Conservation (phyloP, 2,888 invertebrate species). For the Himalopsyche tibetana region DNA sequence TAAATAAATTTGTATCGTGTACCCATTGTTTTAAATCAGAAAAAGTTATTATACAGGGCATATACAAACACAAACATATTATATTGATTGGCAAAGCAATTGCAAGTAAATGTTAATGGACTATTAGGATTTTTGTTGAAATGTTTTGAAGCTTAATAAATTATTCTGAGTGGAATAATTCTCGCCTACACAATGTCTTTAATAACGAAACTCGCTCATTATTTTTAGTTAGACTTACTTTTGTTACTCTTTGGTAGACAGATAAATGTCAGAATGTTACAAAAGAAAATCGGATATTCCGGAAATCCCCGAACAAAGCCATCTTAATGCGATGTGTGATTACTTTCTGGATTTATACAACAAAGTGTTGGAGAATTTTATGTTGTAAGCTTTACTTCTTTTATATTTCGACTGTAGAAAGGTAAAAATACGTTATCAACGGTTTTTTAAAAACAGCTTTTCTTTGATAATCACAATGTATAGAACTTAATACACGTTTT, state of each 20-base stretch:
- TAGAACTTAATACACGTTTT: too few species aligned
- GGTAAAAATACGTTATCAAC: too few species aligned
- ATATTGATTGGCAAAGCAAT: too few species aligned
- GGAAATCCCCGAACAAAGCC: conserved; percentile 16
- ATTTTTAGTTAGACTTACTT: not conserved
- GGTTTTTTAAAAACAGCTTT: too few species aligned
- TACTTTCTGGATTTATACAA: conserved; percentile 11
- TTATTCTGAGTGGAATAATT: not conserved
- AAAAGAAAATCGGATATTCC: not conserved
- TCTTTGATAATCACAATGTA: too few species aligned
- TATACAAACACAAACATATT: too few species aligned
- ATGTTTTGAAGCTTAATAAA: not conserved
- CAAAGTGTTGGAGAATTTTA: not conserved
- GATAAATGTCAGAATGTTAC: conserved; percentile 16
- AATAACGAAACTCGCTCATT: not conserved
- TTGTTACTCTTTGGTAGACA: conserved; percentile 3
- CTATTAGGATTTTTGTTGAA: not conserved
- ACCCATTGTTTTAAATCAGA: too few species aligned
- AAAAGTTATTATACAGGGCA: too few species aligned
- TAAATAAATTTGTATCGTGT: too few species aligned
- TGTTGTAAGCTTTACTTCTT: not conserved
- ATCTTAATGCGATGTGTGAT: not conserved
- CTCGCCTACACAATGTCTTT: not conserved
- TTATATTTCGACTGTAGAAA: not conserved
- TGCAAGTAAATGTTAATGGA: not conserved